Evolutionary conservation across 2,888 invertebrate species (phyloP).

Genomic region (Drosophila tanythrix): DNA sequence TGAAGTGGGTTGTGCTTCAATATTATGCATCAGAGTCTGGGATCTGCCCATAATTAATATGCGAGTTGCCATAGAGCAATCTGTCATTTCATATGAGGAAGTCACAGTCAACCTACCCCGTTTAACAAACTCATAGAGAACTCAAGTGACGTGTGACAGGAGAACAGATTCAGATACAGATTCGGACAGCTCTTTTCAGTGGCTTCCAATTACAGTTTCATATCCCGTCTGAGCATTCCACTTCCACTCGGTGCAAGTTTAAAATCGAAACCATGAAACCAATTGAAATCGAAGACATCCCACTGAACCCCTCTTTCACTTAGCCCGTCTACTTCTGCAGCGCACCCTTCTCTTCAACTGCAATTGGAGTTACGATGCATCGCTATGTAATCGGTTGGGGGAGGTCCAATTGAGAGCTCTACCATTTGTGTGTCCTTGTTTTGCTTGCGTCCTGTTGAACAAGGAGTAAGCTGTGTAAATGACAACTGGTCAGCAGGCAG

Average conservation of each 20-base stretch:
- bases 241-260: constrained; percentile 39
- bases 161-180: constrained; percentile 16
- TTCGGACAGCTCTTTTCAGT: constrained; percentile 49
- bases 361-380: constrained; percentile 38
- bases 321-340: background rate
- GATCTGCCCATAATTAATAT: constrained; percentile 69
- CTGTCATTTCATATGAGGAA: constrained; percentile 39
- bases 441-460: constrained; percentile 55
- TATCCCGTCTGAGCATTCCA: constrained; percentile 38
- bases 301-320: constrained; percentile 5
- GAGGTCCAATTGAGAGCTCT: constrained; percentile 49
- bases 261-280: constrained; percentile 47
- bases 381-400: constrained; percentile 19
- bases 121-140: constrained; percentile 6
- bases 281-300: constrained; percentile 58
- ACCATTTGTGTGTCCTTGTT: constrained; percentile 31
- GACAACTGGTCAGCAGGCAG: constrained; percentile 31
- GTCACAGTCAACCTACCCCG: constrained; percentile 16
- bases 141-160: constrained; percentile 23
- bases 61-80: constrained; percentile 56
- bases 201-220: constrained; percentile 68
- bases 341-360: background rate
- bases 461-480: constrained; percentile 60
- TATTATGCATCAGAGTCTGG: constrained; percentile 13
- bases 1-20: constrained; percentile 41